Base-by-base conservation (phyloP, 1,140 invertebrate genomes). In the Drosophila lini region DNA sequence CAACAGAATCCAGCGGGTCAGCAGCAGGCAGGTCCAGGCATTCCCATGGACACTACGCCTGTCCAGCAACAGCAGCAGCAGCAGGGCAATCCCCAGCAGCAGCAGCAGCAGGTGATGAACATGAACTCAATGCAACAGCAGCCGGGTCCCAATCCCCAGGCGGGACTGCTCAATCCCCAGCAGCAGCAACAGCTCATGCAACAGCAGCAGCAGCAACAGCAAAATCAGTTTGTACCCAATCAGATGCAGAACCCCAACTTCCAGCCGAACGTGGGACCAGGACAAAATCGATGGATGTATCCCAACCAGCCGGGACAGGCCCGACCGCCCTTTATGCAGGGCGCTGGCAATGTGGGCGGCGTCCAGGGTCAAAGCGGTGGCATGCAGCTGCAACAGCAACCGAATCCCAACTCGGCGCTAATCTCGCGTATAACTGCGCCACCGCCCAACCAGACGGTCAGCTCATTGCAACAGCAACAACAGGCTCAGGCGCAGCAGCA, bases 391-490 rank as follows among this genome's bases (percentile, higher is more conserved):
- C 67, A 65, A 32, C 69, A 73, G 63, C 44, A 82, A 38, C 92
- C 92, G 58, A 92, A 93, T 61, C 67, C 74, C 11, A 91, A 92
- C 32, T 95, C 95, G 68, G 94, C 95, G 6, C 85, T 96, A 0
- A 95, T 96, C 69, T 95, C 96, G 1, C 96, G 96, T 65, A 93
- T 96, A 1, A 95, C 95, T 32, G 95, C 95, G 48, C 95, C 95
- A 5, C 95, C 95, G 81, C 65, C 61, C 4, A 93, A 94, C 89
- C 93, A 94, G 63, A 81, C 80, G 0, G 90, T 92, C 8, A 92
- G 77, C 62, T 70, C 81, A 6, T 55, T 91, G 36, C 78, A 93
- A 38, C 94, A 94, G 71, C 91, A 91, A n/a, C 82, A 85, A 19
- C 68, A 74, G 31, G 50, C 74, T 9, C 77, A 83, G 9, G 84